phyloP scores from a whole-genome alignment of 1,140 invertebrate genomes.

The Bombus impatiens region DNA sequence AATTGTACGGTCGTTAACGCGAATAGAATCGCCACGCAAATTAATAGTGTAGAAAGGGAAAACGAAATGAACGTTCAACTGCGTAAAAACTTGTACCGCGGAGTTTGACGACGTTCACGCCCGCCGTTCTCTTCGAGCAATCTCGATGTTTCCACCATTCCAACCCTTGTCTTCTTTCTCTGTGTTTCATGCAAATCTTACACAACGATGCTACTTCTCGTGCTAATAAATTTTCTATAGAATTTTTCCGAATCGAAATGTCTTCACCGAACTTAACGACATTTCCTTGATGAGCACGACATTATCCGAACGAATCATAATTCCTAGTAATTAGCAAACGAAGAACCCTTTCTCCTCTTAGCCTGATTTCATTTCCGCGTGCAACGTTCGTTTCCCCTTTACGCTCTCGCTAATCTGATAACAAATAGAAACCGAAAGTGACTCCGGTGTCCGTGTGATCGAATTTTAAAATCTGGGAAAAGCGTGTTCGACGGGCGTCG shows the following conservation, averaged over 20 bases:
- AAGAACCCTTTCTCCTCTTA: not conserved
- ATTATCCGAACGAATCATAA: not conserved
- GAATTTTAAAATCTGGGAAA: conserved; percentile 57
- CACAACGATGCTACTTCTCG: too few relatives aligned
- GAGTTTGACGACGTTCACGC: not conserved
- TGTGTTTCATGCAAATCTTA: not conserved
- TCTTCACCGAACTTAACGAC: not conserved
- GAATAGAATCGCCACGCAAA: conserved; percentile 16
- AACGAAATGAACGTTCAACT: conserved; percentile 30
- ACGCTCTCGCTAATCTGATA: conserved; percentile 6
- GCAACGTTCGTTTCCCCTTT: conserved; percentile 15
- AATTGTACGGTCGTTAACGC: conserved; percentile 42
- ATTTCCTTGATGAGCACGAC: not conserved
- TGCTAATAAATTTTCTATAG: not conserved
- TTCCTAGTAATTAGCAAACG: not conserved
- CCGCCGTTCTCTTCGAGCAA: conserved; percentile 35
- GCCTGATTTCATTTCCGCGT: conserved; percentile 48
- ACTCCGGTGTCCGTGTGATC: not conserved
- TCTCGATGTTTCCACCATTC: conserved; percentile 34
- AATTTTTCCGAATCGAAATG: not conserved
- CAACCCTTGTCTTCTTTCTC: not conserved
- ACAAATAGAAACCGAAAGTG: conserved; percentile 57
- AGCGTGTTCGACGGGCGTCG: conserved; percentile 23
- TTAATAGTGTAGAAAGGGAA: conserved; percentile 7
- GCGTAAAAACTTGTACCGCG: conserved; percentile 12